Base-by-base conservation (phyloP, 2,888 invertebrate genomes). In the Acrobasis consociella region DNA sequence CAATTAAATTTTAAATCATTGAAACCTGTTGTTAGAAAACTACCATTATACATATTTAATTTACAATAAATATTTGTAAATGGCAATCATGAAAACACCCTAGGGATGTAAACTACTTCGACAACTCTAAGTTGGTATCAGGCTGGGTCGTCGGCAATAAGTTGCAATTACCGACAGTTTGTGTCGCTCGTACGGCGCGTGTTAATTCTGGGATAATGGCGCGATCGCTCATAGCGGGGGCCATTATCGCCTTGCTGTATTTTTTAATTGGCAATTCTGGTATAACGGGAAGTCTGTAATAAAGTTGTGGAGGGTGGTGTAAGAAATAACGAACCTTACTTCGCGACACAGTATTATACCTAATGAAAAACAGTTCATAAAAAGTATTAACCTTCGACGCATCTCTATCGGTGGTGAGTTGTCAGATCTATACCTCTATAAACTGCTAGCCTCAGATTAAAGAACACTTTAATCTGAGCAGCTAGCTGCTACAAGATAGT, bases 181-280 rank as follows among this genome's bases (percentile, higher is more conserved):
- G 56, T 56, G 42, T 37, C n/a, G 38, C 31, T 31, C 31, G 31
- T 31, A 13, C 38, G 17, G 56, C 56, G 56, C 11, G 56, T 42
- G 42, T 46, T 22, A 56, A 46, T 17, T 17, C 46, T 17, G 22
- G 7, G 56, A 17, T 56, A 56, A 39, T 15, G 39, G 13, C 39
- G 17, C n/a, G 56, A 39, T 56, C 39, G 56, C 11, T 56, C 42
- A 56, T 42, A 42, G 39, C 56, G 42, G 15, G 16, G 10, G 56
- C 39, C 42, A 56, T 56, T 56, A 56, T 42, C 11, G 10, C 53
- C 39, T 2, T 10, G 56, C 56, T 42, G 39, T 56, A 56, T 56
- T 56, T 56, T 56, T 56, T 56, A 55, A 56, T 56, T 56, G 56
- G 16, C 56, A 56, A 56, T 56, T 22, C 56, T 42, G 42, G n/a